Conservation (phyloP, 2,797 vertebrate genomes). For the Eidolon dupreanum region DNA sequence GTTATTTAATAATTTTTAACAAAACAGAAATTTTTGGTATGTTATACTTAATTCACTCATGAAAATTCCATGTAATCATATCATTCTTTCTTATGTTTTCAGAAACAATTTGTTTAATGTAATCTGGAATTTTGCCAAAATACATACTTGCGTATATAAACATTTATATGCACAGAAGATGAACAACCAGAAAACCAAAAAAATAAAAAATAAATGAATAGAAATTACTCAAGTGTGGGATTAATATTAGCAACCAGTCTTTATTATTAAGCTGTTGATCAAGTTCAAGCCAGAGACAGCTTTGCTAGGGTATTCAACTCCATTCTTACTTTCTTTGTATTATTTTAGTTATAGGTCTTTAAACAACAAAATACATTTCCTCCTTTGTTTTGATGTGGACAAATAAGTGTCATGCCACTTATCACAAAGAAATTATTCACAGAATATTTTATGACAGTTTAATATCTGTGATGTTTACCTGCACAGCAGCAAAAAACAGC, state of each 20-base stretch:
- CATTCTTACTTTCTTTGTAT: neutral
- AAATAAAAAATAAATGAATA: neutral
- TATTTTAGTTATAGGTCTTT: neutral
- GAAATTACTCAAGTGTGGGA: neutral
- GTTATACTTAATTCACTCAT: neutral
- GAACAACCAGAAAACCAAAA: neutral
- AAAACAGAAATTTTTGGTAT: neutral
- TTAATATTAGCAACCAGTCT: neutral
- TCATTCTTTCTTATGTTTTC: neutral
- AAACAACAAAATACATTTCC: neutral
- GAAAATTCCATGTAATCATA: neutral
- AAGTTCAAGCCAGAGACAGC: neutral
- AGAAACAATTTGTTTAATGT: neutral
- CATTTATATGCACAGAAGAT: neutral
- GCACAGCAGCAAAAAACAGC: neutral
- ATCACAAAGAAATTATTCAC: neutral
- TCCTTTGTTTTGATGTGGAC: neutral
- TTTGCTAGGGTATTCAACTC: neutral
- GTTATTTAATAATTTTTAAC: neutral
- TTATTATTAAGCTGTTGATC: neutral
- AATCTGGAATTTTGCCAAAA: neutral
- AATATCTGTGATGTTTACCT: neutral
- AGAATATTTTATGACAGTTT: neutral
- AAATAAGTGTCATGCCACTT: neutral
- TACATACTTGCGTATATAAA: neutral